A percentile compares a stretch with the other conserved stretches of the same genome.
Conservation (phyloP, 1,140 invertebrate species). For the Trichogramma pretiosum region DNA sequence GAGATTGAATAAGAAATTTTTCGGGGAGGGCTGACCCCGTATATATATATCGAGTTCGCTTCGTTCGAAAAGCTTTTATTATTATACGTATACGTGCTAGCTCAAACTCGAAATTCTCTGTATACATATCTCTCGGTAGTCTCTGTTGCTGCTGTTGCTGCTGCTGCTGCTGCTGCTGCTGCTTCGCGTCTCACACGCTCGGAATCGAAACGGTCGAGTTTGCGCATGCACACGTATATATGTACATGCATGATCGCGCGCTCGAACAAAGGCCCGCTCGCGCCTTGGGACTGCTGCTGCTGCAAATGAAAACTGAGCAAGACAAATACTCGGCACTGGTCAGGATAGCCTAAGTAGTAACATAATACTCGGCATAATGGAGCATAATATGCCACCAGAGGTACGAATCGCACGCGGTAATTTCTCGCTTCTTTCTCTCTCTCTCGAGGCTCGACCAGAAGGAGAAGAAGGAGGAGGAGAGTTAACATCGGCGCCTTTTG, state of each 20-base stretch:
- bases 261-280: conserved; percentile 1
- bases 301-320: conserved; percentile 26
- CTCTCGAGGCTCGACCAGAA: conserved; percentile 11
- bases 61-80: too few species aligned
- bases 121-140: too few species aligned
- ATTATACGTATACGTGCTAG: too few species aligned
- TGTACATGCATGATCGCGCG: not conserved
- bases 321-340: conserved; percentile 34
- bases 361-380: conserved; percentile 42
- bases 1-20: too few species aligned
- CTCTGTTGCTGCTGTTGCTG: not conserved
- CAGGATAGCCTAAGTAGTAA: conserved; percentile 43
- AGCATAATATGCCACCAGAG: conserved; percentile 26
- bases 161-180: not conserved
- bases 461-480: conserved; percentile 17
- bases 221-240: not conserved
- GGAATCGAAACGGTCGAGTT: conserved; percentile 3
- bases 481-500: conserved; percentile 34
- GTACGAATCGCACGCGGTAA: conserved; percentile 17
- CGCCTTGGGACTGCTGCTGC: not conserved
- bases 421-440: conserved; percentile 33
- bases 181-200: too few species aligned
- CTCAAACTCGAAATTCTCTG: too few species aligned
- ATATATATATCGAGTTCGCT: too few species aligned
- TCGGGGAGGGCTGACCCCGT: too few species aligned